Base-by-base conservation (phyloP, 2,113 vertebrate species). In the Microtus montanus region DNA sequence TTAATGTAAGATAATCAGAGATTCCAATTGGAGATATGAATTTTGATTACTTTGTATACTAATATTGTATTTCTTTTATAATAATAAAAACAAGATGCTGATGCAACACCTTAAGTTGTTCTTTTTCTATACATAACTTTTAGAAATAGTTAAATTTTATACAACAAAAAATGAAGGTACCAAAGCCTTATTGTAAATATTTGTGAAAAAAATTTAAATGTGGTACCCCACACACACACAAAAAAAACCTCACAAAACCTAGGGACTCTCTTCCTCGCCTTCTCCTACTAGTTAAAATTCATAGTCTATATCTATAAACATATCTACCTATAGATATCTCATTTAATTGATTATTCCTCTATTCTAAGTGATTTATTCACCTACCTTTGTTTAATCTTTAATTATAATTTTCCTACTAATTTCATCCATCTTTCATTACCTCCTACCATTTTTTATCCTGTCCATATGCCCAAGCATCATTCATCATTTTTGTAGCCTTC, bases 391-490 rank as follows among this genome's bases (percentile, higher is more conserved):
- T 84, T 91, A 83, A 91, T 49, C 24, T 93, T 95, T 96, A 92
- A 33, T 91, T 95, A n/a, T 54, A 88, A 15, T 94, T 87, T 71
- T 52, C 20, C 64, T 64, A 94, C 41, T 92, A 95, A 93, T 92
- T 96, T 95, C 24, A 66, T n/a, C 17, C 44, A 95, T 82, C 77
- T 88, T 93, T 86, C n/a, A 88, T 1, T 41, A 77, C 73, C n/a
- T 84, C 19, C 28, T 73, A 77, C 26, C 20, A 14, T 14, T 79
- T 87, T 93, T 91, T 26, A 70, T 38, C 2, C 38, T 83, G 90
- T 47, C 26, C 26, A 80, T 33, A 94, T 82, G 71, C 38, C 44
- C 70, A 90, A 88, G 35, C 52, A 68, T 35, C 54, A 91, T 19
- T 44, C 47, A 44, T 90, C 77, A 95, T 17, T 92, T 73, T 24